Evolutionary conservation across 2,888 invertebrate species (phyloP).

Genomic region (Cantharis nigra): DNA sequence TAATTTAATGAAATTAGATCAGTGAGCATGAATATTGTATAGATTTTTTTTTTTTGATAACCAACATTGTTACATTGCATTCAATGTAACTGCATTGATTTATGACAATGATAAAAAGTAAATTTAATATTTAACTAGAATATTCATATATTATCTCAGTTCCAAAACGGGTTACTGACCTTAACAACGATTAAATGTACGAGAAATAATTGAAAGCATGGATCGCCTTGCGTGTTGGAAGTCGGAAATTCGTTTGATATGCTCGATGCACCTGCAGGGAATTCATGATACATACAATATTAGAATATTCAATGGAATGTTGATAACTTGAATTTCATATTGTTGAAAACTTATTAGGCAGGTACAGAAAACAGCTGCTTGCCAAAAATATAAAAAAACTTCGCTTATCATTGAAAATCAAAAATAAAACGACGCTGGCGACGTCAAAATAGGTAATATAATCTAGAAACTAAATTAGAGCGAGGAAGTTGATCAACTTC

Average conservation of each 20-base stretch:
- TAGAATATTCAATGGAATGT: not conserved
- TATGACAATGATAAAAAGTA: not conserved
- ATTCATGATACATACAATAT: not conserved
- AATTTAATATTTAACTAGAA: not conserved
- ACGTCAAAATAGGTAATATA: not conserved
- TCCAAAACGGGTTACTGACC: not conserved
- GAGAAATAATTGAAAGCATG: constrained; percentile 12
- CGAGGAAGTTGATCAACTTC: too few relatives aligned
- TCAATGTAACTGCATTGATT: not conserved
- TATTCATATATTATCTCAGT: not conserved
- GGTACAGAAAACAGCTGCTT: not conserved
- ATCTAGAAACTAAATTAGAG: not conserved
- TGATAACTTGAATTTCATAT: not conserved
- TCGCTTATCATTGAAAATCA: not conserved
- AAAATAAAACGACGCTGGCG: not conserved
- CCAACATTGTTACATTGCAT: not conserved
- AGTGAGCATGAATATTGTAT: not conserved
- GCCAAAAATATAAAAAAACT: not conserved
- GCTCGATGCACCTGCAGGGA: constrained; percentile 3
- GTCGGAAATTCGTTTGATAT: constrained; percentile 1
- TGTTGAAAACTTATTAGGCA: not conserved
- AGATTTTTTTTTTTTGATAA: not conserved
- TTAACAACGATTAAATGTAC: not conserved
- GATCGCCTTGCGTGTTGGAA: constrained; percentile 9
- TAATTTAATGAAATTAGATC: not conserved